Conservation (phyloP, 2,888 invertebrate genomes). For the Yponomeuta plumbellus region DNA sequence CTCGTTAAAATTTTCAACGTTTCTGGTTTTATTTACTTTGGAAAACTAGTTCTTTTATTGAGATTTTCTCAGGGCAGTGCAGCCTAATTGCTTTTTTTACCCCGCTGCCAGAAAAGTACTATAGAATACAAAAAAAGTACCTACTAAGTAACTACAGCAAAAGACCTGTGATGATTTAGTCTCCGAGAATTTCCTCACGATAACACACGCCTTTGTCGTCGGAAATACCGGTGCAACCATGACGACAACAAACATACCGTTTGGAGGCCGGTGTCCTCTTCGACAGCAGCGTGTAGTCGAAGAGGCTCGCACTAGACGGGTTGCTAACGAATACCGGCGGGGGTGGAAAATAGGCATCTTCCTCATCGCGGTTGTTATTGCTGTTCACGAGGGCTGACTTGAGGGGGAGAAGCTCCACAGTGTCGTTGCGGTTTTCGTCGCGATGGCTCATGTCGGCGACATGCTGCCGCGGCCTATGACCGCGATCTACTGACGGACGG, state of each 20-base stretch:
- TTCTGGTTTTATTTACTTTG: too few species aligned
- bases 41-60: too few species aligned
- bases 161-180: too few species aligned
- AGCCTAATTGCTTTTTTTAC: too few species aligned
- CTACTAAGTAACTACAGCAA: too few species aligned
- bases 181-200: too few species aligned
- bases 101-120: too few species aligned
- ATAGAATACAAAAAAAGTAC: too few species aligned
- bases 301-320: conserved; percentile 56
- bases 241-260: conserved; percentile 39
- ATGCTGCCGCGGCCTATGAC: conserved; percentile 47
- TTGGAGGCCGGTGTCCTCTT: conserved; percentile 72
- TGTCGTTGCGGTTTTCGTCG: conserved; percentile 44
- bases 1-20: too few species aligned
- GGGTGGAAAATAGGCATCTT: conserved; percentile 62
- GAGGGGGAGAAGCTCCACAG: conserved; percentile 62
- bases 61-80: too few species aligned
- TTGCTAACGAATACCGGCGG: conserved; percentile 46
- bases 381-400: conserved; percentile 67
- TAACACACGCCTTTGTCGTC: too few species aligned
- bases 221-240: not conserved
- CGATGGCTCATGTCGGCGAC: conserved; percentile 29
- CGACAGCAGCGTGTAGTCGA: conserved; percentile 65
- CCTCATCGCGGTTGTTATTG: conserved; percentile 60
- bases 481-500: conserved; percentile 29